Base-by-base conservation (phyloP, 2,888 invertebrate species). In the Polydesmus complanatus region DNA sequence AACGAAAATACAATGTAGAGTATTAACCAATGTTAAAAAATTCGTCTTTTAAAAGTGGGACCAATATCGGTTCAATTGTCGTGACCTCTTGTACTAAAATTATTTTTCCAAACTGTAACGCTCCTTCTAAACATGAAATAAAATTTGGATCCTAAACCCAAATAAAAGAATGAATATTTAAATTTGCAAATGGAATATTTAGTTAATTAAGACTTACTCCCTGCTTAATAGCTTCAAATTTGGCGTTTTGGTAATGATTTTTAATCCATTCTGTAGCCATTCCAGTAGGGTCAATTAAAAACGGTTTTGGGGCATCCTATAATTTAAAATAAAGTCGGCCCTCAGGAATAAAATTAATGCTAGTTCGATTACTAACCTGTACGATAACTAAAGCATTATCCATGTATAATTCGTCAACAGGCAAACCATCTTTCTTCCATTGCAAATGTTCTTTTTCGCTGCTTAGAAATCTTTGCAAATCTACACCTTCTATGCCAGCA, bases 211-310 rank as follows among this genome's bases (percentile, higher is more conserved):
- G n/a, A n/a, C n/a, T n/a, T 66, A 78, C 78, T 69, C 85, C 83
- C 67, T 90, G 88, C 18, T 86, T 83, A 0, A 88, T 81, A 19
- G 85, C 78, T 70, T 96, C 94, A 56, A 88, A 80, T 5, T 83
- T 80, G 26, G 78, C 73, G 53, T 75, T 79, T 61, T 80, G 81
- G 1, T 88, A 74, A 69, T 87, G 83, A 52, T 79, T 80, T 68
- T 81, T 82, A 0, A 95, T 75, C 95, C 95, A 95, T 47, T 81
- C 78, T 0, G 84, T 79, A 0, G 92, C 90, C 8, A 85, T 81
- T 2, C 86, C 85, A 0, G 91, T 88, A 0, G 97, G 92, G 75
- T 98, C 97, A 53, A 97, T 79, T 51, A 97, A 77, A 59, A 94
- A 78, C 0, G 94, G 88, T 1, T 84, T 80, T 67, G 83, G 78